Evolutionary conservation across 2,888 invertebrate species (phyloP).

Genomic region (Chouioia cunea): DNA sequence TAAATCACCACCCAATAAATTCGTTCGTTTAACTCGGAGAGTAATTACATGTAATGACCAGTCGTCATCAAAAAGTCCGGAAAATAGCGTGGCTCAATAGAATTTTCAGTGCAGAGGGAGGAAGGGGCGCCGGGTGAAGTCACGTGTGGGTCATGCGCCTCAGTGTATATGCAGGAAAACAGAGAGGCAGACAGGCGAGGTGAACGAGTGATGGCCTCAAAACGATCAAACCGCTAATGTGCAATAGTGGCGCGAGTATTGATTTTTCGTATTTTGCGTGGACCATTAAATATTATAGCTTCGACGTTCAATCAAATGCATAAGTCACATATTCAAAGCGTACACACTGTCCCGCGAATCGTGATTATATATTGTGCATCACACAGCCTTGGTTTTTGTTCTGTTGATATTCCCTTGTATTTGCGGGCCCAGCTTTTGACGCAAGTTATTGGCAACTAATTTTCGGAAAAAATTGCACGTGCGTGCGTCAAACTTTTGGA

Average conservation of each 20-base stretch:
- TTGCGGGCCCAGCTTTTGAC: slow-evolving; percentile 12
- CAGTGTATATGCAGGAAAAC: neutral
- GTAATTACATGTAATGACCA: too few relatives aligned
- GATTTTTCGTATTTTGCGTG: slow-evolving; percentile 36
- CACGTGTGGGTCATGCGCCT: neutral
- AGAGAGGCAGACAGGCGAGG: neutral
- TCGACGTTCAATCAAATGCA: neutral
- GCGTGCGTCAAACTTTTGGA: slow-evolving; percentile 19
- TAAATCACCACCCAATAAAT: too few relatives aligned
- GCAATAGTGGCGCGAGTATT: slow-evolving; percentile 34
- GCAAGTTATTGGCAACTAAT: slow-evolving; percentile 18
- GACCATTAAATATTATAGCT: slow-evolving; percentile 30
- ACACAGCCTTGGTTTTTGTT: neutral
- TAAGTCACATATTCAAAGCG: slow-evolving; percentile 37
- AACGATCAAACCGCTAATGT: slow-evolving; percentile 42
- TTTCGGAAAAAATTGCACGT: slow-evolving; percentile 18
- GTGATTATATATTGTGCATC: slow-evolving; percentile 36
- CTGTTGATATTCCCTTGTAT: neutral
- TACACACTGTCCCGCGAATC: neutral
- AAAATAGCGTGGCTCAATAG: slow-evolving; percentile 28
- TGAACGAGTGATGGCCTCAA: slow-evolving; percentile 10
- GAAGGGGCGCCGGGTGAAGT: neutral
- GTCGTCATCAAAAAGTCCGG: too few relatives aligned
- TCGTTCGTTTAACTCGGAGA: too few relatives aligned
- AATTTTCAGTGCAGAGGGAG: slow-evolving; percentile 1